Conservation (phyloP, 2,888 invertebrate species). For the Tenodera sinensis region DNA sequence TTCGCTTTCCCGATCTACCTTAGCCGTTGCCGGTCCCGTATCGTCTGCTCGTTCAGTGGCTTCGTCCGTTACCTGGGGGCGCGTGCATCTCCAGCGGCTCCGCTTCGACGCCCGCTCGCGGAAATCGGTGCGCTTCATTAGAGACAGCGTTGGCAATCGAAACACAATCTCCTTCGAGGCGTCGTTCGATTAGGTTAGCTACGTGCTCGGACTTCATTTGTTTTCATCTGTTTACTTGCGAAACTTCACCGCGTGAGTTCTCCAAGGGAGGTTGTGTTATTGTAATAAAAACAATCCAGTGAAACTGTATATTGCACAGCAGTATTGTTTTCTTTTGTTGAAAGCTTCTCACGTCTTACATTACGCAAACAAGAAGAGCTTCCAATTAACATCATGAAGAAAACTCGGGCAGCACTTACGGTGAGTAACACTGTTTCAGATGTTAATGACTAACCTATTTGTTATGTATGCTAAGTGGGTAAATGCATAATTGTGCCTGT, state of each 20-base stretch:
- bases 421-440: neutral
- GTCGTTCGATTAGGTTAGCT: neutral
- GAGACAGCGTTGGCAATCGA: neutral
- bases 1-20: neutral
- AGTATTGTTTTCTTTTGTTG: neutral
- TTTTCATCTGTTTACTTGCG: no score
- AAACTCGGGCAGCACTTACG: neutral
- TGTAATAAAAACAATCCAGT: neutral
- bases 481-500: neutral
- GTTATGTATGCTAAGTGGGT: neutral
- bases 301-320: neutral
- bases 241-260: neutral
- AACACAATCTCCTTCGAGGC: neutral
- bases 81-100: neutral
- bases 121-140: neutral
- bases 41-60: constrained; percentile 8
- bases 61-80: constrained; percentile 10
- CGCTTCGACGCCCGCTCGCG: neutral
- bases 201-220: neutral
- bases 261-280: neutral
- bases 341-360: neutral
- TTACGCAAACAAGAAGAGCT: neutral
- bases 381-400: neutral
- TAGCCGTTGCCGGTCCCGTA: neutral
- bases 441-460: no score